Evolutionary conservation across 2,888 invertebrate genomes (phyloP).

Genomic region (Orthosia gothica): DNA sequence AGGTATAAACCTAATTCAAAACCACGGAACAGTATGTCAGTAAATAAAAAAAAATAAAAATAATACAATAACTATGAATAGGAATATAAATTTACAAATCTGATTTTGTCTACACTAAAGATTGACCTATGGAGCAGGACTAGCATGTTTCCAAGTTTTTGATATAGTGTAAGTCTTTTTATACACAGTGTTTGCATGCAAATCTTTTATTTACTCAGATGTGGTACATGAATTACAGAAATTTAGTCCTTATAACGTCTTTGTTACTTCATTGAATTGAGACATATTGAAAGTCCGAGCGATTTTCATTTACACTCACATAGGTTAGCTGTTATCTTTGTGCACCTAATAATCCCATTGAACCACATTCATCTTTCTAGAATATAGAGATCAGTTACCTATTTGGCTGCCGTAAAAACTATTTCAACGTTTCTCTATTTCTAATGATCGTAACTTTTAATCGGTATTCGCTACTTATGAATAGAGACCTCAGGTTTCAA

Average conservation of each 20-base stretch:
- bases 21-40: too few species aligned
- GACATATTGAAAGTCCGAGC: background rate
- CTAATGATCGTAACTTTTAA: conserved; percentile 2
- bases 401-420: background rate
- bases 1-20: too few species aligned
- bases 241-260: background rate
- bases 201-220: too few species aligned
- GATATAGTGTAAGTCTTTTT: too few species aligned
- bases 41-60: too few species aligned
- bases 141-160: too few species aligned
- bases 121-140: too few species aligned
- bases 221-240: background rate
- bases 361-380: background rate
- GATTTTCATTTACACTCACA: background rate
- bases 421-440: background rate
- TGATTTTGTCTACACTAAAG: too few species aligned
- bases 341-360: background rate
- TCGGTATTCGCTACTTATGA: background rate
- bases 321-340: too few species aligned
- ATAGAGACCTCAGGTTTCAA: background rate
- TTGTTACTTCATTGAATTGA: conserved; percentile 1
- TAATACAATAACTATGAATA: too few species aligned
- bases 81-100: too few species aligned
- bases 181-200: too few species aligned
- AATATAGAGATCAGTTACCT: background rate